Evolutionary conservation across 2,797 vertebrate genomes (phyloP).

Genomic region (Dromococcyx pavoninus): DNA sequence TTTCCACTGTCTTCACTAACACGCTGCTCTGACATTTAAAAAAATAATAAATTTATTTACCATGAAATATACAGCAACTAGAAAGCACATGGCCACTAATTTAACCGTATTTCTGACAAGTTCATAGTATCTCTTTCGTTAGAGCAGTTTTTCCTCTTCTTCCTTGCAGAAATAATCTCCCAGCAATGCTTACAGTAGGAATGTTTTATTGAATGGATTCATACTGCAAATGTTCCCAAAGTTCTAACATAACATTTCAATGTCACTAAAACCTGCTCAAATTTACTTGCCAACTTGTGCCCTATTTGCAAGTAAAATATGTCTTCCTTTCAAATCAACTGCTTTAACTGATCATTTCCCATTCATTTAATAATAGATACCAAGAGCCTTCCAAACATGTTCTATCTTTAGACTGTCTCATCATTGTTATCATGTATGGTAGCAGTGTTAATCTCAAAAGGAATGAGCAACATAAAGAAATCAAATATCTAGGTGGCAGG

Average conservation of each 20-base stretch:
- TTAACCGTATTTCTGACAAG: not conserved
- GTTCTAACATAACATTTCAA: slow-evolving; percentile 60
- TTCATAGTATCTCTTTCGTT: not conserved
- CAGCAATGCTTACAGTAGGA: slow-evolving; percentile 21
- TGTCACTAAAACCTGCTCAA: slow-evolving; percentile 55
- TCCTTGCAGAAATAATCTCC: not conserved
- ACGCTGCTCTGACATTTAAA: not conserved
- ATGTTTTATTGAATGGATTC: slow-evolving; percentile 44
- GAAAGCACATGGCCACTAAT: slow-evolving; percentile 24
- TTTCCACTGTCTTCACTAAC: not conserved
- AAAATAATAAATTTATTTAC: slow-evolving; percentile 39
- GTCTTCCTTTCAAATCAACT: slow-evolving; percentile 66
- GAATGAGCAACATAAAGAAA: not conserved
- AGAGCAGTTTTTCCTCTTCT: not conserved
- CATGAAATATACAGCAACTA: not conserved
- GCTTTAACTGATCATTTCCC: slow-evolving; percentile 70
- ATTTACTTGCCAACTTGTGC: slow-evolving; percentile 69
- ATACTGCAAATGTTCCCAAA: slow-evolving; percentile 39
- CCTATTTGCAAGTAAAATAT: slow-evolving; percentile 77
- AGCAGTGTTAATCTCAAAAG: slow-evolving; percentile 41
- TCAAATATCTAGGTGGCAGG: not conserved
- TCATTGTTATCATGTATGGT: slow-evolving; percentile 58
- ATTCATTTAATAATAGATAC: slow-evolving; percentile 73
- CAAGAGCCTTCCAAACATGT: slow-evolving; percentile 56
- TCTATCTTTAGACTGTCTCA: slow-evolving; percentile 65